Percentiles rank a stretch among this genome's conserved stretches.
phyloP scores from a whole-genome alignment of 2,797 vertebrate species.

The Artibeus jamaicensis region DNA sequence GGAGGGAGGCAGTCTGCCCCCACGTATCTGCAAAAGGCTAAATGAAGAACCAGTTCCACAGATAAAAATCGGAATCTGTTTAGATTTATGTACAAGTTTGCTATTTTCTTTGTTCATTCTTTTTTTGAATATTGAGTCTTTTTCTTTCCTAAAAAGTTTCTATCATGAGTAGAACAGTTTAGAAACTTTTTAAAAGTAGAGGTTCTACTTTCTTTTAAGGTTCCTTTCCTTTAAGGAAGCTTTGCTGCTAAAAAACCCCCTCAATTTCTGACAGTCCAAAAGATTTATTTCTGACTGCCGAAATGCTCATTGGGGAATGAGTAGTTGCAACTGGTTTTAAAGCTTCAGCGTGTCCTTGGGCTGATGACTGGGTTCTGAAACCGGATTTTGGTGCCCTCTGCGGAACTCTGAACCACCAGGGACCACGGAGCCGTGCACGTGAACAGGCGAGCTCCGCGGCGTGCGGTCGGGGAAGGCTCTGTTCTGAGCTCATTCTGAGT shows the following conservation, averaged over 20 bases:
- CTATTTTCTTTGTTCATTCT: not conserved
- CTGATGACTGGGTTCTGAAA: not conserved
- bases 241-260: not conserved
- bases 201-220: too few species aligned
- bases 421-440: too few species aligned
- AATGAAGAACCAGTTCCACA: accelerated
- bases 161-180: not conserved
- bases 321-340: not conserved
- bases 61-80: not conserved
- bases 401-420: not conserved
- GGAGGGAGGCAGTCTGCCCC: not conserved
- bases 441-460: too few species aligned
- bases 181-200: too few species aligned
- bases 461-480: not conserved
- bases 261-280: not conserved
- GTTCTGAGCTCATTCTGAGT: not conserved
- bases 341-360: not conserved
- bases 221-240: not conserved
- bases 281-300: not conserved
- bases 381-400: too few species aligned
- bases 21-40: not conserved
- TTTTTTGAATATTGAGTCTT: not conserved
- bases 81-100: not conserved
- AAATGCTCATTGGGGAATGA: not conserved
- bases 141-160: not conserved